Conservation (phyloP, 1,140 invertebrate genomes). For the Contarinia nasturtii region DNA sequence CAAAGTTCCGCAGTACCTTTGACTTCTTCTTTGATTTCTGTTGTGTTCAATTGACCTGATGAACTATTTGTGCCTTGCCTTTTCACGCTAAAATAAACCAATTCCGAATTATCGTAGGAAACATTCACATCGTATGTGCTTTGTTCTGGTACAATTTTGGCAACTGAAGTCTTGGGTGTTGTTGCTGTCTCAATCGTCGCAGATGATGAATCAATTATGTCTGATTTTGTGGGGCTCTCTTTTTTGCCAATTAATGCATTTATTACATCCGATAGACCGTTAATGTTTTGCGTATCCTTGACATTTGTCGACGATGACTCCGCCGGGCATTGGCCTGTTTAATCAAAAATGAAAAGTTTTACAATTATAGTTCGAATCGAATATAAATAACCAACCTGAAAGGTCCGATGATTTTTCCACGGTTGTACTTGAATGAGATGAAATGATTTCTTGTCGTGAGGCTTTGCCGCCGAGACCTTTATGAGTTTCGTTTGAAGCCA, state of each 20-base stretch:
- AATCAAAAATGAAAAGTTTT: too few relatives aligned
- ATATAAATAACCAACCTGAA: background rate
- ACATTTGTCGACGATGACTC: too few relatives aligned
- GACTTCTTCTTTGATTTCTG: background rate
- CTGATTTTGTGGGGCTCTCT: too few relatives aligned
- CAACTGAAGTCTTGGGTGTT: background rate
- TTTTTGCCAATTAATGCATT: too few relatives aligned
- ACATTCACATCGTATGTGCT: slow-evolving; percentile 1
- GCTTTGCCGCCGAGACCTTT: background rate
- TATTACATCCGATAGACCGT: too few relatives aligned
- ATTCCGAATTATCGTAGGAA: background rate
- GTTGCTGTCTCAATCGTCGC: background rate
- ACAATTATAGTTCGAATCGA: too few relatives aligned
- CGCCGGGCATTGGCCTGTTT: too few relatives aligned
- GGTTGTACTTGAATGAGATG: background rate
- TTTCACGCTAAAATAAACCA: too few relatives aligned
- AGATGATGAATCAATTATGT: too few relatives aligned
- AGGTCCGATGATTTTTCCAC: background rate
- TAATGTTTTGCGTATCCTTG: too few relatives aligned
- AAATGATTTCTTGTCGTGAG: background rate
- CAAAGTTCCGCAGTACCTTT: slow-evolving; percentile 1
- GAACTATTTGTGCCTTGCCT: background rate
- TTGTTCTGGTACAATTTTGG: background rate
- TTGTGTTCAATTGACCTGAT: background rate
- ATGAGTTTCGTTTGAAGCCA: background rate